Conservation (phyloP, 2,797 vertebrate species). For the Sarcoramphus papa region DNA sequence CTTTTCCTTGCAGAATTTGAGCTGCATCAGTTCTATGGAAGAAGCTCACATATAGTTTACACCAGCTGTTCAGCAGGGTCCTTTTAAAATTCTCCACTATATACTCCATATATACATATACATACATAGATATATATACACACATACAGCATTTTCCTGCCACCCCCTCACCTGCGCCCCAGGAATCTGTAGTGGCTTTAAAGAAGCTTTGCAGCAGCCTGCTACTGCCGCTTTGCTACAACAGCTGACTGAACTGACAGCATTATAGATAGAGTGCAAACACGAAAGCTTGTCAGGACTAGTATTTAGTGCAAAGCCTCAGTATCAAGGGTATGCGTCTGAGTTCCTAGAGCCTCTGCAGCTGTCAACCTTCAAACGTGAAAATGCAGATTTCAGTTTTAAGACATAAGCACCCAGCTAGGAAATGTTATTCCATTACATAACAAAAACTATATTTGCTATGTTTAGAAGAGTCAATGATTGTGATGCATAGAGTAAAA, state of each 20-base stretch:
- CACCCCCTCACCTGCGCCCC: not conserved
- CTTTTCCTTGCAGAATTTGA: not conserved
- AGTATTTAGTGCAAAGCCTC: conserved; percentile 38
- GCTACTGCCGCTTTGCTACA: not conserved
- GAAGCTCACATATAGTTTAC: not conserved
- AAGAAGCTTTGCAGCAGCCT: not conserved
- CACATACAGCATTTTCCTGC: not conserved
- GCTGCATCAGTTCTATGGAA: not conserved
- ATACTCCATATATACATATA: not conserved
- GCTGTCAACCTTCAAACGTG: conserved; percentile 2
- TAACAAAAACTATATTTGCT: conserved; percentile 28
- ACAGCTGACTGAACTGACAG: conserved; percentile 4
- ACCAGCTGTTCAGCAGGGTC: not conserved
- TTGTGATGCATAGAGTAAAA: not conserved
- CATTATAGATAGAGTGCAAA: not conserved
- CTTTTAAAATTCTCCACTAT: not conserved
- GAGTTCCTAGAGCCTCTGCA: conserved; percentile 11
- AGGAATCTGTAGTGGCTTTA: not conserved
- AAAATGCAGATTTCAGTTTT: conserved; percentile 23
- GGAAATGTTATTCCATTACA: conserved; percentile 14
- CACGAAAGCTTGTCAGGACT: not conserved
- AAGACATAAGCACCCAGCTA: conserved; percentile 13
- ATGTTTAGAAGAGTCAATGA: conserved; percentile 20
- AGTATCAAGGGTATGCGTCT: not conserved
- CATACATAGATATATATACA: not conserved